Base-by-base conservation (phyloP, 2,797 vertebrate genomes). In the Schizopygopsis pylzovi region DNA sequence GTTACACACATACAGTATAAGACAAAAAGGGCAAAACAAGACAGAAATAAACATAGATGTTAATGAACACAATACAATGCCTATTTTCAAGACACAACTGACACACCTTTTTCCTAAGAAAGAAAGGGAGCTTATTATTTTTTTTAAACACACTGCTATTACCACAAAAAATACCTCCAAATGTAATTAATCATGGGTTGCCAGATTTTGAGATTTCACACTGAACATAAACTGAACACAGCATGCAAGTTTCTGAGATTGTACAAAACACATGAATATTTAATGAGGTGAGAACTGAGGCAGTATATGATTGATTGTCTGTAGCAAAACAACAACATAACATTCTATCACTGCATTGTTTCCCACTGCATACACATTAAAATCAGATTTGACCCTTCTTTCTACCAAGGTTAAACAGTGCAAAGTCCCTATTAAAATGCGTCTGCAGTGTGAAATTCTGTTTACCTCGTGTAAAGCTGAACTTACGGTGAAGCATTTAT, bases 221-320 rank as follows among this genome's bases (percentile, higher is more conserved):
- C 37, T 61, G 37, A 78, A 41, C 37, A 78, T 59, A 59, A 8
- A 56, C 54, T 59, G 37, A 83, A 49, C 25, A 37, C 54, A 75
- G 25, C 52, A 22, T 49, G 25, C 63, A 75, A 39, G 81, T 83
- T 75, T 59, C 70, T 10, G 18, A 63, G 41, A 75, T 20, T 49
- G 16, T 63, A 37, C 54, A 63, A 73, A 75, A 45, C 43, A 49
- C 54, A 83, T 83, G 41, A 83, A 83, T 63, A 37, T 83, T 75
- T 49, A 63, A 75, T 49, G 43, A 83, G 39, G 6, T 20, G 13
- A 47, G 25, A 11, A 13, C 41, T 45, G 81, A 61, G 28, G 70
- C 41, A 73, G 11, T 61, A 45, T 75, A 63, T 75, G 70, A 45
- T 83, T 75, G 25, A 73, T 47, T 37, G 43, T 75, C 41, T 63